A percentile compares a stretch with the other conserved stretches of the same genome.
These are phyloP conservation scores for Itoplectis maculator DNA, from an alignment of 2,888 invertebrate species.

Conservation along the genomic window DNA sequence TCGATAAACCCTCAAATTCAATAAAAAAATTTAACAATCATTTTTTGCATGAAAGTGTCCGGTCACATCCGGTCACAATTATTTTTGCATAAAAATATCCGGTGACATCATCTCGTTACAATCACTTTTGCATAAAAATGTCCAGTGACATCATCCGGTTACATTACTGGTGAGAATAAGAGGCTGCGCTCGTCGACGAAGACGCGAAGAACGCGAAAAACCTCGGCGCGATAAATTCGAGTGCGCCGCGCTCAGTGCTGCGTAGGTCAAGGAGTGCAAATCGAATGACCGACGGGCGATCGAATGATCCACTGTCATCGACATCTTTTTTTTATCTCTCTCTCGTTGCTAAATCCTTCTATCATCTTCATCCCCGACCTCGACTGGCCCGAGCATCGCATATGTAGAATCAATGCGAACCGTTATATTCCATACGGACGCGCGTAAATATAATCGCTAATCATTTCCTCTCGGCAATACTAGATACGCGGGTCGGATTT, in stretches of 20 bases:
- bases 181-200: too few relatives aligned
- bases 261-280: constrained; percentile 59
- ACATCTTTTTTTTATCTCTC: constrained; percentile 33
- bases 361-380: constrained; percentile 9
- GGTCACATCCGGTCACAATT: too few relatives aligned
- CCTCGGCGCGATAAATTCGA: constrained; percentile 58
- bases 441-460: constrained; percentile 52
- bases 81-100: too few relatives aligned
- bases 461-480: constrained; percentile 42
- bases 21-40: too few relatives aligned
- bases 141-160: too few relatives aligned
- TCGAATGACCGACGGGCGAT: constrained; percentile 53
- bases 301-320: constrained; percentile 59
- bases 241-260: constrained; percentile 43
- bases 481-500: constrained; percentile 36
- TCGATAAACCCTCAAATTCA: too few relatives aligned
- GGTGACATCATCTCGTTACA: too few relatives aligned
- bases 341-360: neutral
- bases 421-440: constrained; percentile 56
- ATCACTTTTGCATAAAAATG: too few relatives aligned
- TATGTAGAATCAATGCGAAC: constrained; percentile 63
- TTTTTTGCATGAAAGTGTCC: too few relatives aligned
- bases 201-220: constrained; percentile 1
- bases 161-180: too few relatives aligned
- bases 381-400: neutral